Percentiles rank a stretch among this genome's conserved stretches.
These are phyloP conservation scores for Ditylenchus weischeri DNA, from an alignment of 2,888 invertebrate genomes.

Conservation along the genomic window DNA sequence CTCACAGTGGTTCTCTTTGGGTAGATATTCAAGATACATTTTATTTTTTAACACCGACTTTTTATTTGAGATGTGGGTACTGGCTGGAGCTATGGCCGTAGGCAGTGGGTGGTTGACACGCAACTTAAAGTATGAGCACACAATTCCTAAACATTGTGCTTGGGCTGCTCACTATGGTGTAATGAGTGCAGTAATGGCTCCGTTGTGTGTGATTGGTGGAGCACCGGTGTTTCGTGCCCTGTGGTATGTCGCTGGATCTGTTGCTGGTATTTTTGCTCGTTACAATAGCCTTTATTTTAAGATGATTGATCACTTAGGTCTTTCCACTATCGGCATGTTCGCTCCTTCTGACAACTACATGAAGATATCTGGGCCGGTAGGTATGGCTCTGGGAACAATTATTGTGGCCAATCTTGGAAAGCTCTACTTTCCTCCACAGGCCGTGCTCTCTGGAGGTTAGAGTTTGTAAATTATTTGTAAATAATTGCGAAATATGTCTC, in stretches of 20 bases:
- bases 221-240: conserved; percentile 83
- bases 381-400: no score
- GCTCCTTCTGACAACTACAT: conserved; percentile 4
- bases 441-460: no score
- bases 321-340: background rate
- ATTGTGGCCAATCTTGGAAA: no score
- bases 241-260: conserved; percentile 88
- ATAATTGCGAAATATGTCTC: no score
- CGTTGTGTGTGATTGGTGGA: conserved; percentile 84
- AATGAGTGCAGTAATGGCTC: conserved; percentile 71
- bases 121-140: conserved; percentile 73
- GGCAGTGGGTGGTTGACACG: conserved; percentile 81
- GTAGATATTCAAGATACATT: no score
- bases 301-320: no score
- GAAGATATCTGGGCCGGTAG: no score
- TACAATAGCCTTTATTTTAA: no score
- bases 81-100: conserved; percentile 76
- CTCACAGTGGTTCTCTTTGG: conserved; percentile 65
- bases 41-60: no score
- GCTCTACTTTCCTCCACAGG: no score
- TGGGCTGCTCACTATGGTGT: conserved; percentile 50
- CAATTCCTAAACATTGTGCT: conserved; percentile 62
- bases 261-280: conserved; percentile 66
- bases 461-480: no score
- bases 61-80: conserved; percentile 35